phyloP scores from a whole-genome alignment of 2,888 invertebrate genomes.

The Tetramorium bicarinatum region DNA sequence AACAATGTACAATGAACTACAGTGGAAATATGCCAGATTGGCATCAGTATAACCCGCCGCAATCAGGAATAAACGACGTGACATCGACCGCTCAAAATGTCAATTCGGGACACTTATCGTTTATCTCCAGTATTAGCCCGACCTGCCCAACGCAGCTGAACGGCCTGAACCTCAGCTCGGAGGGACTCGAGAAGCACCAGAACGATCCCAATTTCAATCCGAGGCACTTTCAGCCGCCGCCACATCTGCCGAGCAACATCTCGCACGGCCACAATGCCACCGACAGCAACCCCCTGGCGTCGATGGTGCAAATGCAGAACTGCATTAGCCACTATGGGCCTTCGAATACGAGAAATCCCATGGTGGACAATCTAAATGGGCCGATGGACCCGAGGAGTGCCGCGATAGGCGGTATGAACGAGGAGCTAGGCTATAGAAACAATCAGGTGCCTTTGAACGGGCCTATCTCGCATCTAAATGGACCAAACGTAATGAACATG shows the following conservation, averaged over 20 bases:
- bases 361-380: constrained; percentile 75
- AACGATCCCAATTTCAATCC: constrained; percentile 74
- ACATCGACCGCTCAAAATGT: constrained; percentile 78
- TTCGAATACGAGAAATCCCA: constrained; percentile 76
- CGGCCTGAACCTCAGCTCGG: constrained; percentile 75
- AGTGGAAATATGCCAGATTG: constrained; percentile 85
- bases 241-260: constrained; percentile 67
- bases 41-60: constrained; percentile 84
- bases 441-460: constrained; percentile 77
- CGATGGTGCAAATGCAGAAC: constrained; percentile 80
- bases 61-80: constrained; percentile 78
- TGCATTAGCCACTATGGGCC: constrained; percentile 80
- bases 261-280: constrained; percentile 66
- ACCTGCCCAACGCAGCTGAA: constrained; percentile 72
- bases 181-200: constrained; percentile 79
- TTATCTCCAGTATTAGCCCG: constrained; percentile 77
- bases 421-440: constrained; percentile 78
- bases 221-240: constrained; percentile 72
- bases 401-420: constrained; percentile 71
- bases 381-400: constrained; percentile 75
- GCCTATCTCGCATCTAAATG: constrained; percentile 73
- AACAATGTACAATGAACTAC: constrained; percentile 86
- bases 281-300: constrained; percentile 71
- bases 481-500: constrained; percentile 70
- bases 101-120: constrained; percentile 78